These are phyloP conservation scores for Pocillopora grandis DNA, from an alignment of 92 coral and sea anemone species.

Conservation along the genomic window DNA sequence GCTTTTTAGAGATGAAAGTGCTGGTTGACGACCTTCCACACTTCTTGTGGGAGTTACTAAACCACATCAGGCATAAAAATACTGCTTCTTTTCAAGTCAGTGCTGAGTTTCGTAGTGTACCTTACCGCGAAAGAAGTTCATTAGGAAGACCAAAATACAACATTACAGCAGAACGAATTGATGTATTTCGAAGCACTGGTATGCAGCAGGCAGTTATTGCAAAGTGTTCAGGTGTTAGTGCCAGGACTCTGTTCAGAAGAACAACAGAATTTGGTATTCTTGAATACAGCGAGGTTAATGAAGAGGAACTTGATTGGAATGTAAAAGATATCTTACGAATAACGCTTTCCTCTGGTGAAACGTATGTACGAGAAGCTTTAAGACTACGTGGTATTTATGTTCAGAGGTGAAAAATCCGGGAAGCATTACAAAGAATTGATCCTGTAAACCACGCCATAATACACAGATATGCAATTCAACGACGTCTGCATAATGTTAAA, in stretches of 20 bases:
- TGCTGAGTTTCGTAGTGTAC: slow-evolving; percentile 14
- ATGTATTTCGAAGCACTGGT: slow-evolving; percentile 42
- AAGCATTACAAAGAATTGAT: no score
- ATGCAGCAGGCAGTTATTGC: slow-evolving; percentile 19
- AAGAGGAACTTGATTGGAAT: slow-evolving; percentile 29
- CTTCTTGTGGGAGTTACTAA: no score
- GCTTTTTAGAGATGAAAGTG: no score
- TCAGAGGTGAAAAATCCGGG: no score
- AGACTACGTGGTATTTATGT: slow-evolving; percentile 15
- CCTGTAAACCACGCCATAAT: slow-evolving; percentile 40
- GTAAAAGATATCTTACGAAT: slow-evolving; percentile 13
- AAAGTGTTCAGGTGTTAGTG: slow-evolving; percentile 32
- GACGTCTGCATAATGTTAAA: no score
- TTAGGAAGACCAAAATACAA: background rate
- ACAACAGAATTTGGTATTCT: slow-evolving; percentile 26
- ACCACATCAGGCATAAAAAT: no score
- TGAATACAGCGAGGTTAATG: slow-evolving; percentile 2
- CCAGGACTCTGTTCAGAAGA: slow-evolving; percentile 44
- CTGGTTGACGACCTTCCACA: no score
- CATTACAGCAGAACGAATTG: slow-evolving; percentile 46
- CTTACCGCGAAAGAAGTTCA: background rate
- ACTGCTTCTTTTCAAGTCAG: no score
- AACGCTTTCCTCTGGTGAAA: slow-evolving; percentile 56
- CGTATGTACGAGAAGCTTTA: slow-evolving; percentile 47
- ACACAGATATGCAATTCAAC: background rate